Evolutionary conservation across 2,888 invertebrate genomes (phyloP), one percentile per base, ranked within the genome.

Genomic region (Sthenelais limicola): DNA sequence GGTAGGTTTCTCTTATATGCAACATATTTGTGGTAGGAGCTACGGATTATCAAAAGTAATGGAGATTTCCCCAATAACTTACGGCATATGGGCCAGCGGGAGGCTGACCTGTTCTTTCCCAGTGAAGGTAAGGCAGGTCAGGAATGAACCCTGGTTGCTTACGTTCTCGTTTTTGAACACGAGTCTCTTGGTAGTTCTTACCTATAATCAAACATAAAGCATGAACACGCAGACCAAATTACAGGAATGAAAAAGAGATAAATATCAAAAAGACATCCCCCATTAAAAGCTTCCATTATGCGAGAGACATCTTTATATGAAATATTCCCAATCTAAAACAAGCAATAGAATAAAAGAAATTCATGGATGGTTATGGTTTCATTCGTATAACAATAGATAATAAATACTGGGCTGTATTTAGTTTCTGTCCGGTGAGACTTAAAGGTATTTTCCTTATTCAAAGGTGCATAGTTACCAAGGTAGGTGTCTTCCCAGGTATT

Each of bases 81-180:
- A 87, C 87, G 43, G 87, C 86, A 76, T 84, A 87, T 2, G 87
- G 86, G 28, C 87, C 87, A 58, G 85, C 84, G 9, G 87, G 86
- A n/a, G 86, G 82, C 72, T 82, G 81, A 15, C 86, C 86, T 0
- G 86, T 85, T 71, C 79, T 82, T 78, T 87, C 87, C 85, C 85
- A 86, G 77, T 84, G 84, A n/a, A 86, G 77, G 72, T 86, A 87
- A 15, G 87, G 85, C 47, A 86, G 80, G 74, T 86, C 82, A 18
- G 84, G 84, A 15, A 87, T 85, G 38, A 80, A 83, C 0, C 82
- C 78, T 5, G 87, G 87, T 75, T 87, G 87, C 33, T 82, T 78
- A 32, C 87, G 76, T 72, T 86, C 84, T 48, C 87, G 75, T 74
- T 87, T 87, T 72, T 81, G 78, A 21, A 83, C 80, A 24, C 86